A percentile compares a stretch with the other conserved stretches of the same genome.
Evolutionary conservation across 2,888 invertebrate species (phyloP).

Genomic region (Drosophila atripex): DNA sequence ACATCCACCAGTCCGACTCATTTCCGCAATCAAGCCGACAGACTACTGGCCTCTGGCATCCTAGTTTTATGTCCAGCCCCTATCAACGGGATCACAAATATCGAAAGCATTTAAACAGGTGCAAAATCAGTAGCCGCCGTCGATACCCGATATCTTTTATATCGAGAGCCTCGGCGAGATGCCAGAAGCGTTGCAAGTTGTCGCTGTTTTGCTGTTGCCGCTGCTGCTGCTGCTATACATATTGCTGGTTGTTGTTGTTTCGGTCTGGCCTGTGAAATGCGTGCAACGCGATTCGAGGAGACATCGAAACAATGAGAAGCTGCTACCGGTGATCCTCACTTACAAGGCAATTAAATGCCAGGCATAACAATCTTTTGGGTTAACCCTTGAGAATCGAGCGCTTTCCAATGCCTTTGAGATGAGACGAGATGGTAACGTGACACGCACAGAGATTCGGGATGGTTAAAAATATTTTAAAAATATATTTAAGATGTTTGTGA

Average conservation of each 20-base stretch:
- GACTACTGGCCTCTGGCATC: constrained; percentile 56
- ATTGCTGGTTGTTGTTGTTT: constrained; percentile 11
- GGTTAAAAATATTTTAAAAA: background rate
- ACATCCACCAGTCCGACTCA: constrained; percentile 45
- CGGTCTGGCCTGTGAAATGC: constrained; percentile 61
- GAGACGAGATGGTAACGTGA: constrained; percentile 18
- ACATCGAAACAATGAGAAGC: constrained; percentile 58
- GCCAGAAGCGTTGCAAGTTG: constrained; percentile 31
- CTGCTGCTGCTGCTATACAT: constrained; percentile 13
- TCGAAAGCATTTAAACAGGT: constrained; percentile 67
- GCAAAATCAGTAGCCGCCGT: constrained; percentile 74
- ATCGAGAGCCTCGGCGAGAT: constrained; percentile 33
- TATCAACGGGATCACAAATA: constrained; percentile 73
- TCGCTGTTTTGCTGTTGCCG: constrained; percentile 20
- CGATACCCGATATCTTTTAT: constrained; percentile 60
- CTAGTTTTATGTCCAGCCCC: constrained; percentile 76
- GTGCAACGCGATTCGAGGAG: constrained; percentile 70
- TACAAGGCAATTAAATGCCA: constrained; percentile 80
- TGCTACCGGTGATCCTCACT: constrained; percentile 68
- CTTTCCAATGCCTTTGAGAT: constrained; percentile 22
- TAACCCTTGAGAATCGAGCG: constrained; percentile 57
- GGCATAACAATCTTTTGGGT: constrained; percentile 73
- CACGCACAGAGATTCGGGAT: background rate
- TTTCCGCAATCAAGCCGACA: constrained; percentile 67
- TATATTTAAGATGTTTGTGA: background rate